Conservation (phyloP, 92 coral and sea anemone genomes). For the Parazoanthus darwini region DNA sequence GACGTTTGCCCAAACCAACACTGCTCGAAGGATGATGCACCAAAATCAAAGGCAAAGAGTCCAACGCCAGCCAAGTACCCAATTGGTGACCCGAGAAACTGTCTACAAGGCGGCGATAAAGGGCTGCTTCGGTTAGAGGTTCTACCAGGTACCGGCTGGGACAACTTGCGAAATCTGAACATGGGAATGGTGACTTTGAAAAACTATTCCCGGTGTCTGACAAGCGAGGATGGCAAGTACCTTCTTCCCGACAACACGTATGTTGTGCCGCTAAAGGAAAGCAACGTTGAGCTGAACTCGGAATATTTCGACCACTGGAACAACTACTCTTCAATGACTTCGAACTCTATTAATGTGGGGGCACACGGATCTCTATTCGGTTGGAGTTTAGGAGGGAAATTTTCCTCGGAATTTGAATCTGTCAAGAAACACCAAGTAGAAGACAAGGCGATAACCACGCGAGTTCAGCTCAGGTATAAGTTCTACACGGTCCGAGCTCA, state of each 20-base stretch:
- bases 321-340: conserved; percentile 72
- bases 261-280: conserved; percentile 73
- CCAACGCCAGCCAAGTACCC: conserved; percentile 38
- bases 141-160: conserved; percentile 93
- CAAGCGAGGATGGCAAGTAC: conserved; percentile 84
- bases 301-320: conserved; percentile 84
- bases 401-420: conserved; percentile 67
- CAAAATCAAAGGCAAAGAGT: neutral
- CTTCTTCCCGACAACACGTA: conserved; percentile 76
- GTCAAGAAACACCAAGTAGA: conserved; percentile 90
- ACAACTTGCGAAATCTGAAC: conserved; percentile 72
- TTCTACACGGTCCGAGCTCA: conserved; percentile 72
- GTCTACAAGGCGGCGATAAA: conserved; percentile 47
- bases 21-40: neutral
- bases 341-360: conserved; percentile 67
- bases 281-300: conserved; percentile 66
- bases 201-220: conserved; percentile 78
- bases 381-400: conserved; percentile 73
- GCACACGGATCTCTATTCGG: conserved; percentile 59
- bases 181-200: conserved; percentile 76
- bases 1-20: neutral
- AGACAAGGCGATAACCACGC: conserved; percentile 83
- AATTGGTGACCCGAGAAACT: conserved; percentile 71
- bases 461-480: conserved; percentile 78
- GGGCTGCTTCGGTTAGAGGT: conserved; percentile 74